Evolutionary conservation across 2,113 vertebrate genomes (phyloP), one percentile per base, ranked within the genome.

Genomic region (Oncorhynchus masou): DNA sequence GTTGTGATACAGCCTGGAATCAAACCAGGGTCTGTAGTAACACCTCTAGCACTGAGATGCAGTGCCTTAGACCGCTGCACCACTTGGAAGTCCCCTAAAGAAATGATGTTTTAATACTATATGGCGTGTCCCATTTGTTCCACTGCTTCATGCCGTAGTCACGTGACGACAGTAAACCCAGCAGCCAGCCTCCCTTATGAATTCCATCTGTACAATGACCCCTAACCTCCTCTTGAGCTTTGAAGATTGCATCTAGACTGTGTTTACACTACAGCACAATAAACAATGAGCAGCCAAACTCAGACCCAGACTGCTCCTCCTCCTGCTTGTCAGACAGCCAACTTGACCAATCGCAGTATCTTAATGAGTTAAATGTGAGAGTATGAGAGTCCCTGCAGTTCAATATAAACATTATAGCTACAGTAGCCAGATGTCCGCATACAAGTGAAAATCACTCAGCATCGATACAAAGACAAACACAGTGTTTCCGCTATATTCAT

Each of bases 271-370:
- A 75, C 31, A 31, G 71, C 75, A 78, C 78, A 80, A 80, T 78
- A 80, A 73, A 83, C 84, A 79, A 81, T 74, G 16, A 62, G 39
- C 8, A 24, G 62, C 76, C 82, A 71, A 66, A 76, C 45, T 12
- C 54, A 13, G n/a, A 54, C 70, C 57, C 45, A 69, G 49, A 51
- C 31, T 69, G 68, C 59, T 70, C 64, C 64, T 49, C 27, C 22
- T 45, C n/a, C 22, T 4, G 62, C 60, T 48, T 66, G 60, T 62
- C 39, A 59, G 59, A 67, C 62, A 51, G 73, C 60, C 67, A 68
- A 68, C 31, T 20, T 16, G 39, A 29, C 67, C 67, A 68, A 20
- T 39, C 29, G 19, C 19, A 39, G 19, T 62, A 62, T 5, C 25
- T 31, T 24, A 16, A 27, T 68, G 27, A 68, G 65, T 67, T 67